Evolutionary conservation across 1,140 invertebrate genomes (phyloP).

Genomic region (Brachionus calyciflorus): DNA sequence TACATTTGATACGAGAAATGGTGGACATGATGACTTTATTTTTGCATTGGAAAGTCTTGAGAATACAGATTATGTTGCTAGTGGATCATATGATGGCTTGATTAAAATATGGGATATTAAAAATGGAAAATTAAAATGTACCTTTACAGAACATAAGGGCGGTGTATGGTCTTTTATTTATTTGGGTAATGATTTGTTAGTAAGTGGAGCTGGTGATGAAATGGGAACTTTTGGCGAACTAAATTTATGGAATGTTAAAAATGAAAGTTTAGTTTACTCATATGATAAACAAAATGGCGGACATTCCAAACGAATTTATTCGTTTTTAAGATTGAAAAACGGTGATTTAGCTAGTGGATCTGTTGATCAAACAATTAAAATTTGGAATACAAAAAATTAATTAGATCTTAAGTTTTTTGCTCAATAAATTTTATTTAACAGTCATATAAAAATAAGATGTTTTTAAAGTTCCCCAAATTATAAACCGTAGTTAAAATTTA

Average conservation of each 20-base stretch:
- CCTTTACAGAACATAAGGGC: not conserved
- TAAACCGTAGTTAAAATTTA: too few relatives aligned
- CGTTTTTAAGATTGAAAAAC: not conserved
- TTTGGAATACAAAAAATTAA: not conserved
- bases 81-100: not conserved
- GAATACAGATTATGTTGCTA: slow-evolving; percentile 53
- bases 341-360: not conserved
- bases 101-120: not conserved
- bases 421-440: too few relatives aligned
- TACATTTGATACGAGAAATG: not conserved
- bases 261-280: not conserved
- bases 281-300: not conserved
- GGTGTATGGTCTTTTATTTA: not conserved
- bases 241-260: not conserved
- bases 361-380: not conserved
- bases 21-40: not conserved
- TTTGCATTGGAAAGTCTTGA: not conserved
- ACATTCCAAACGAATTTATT: not conserved
- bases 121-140: not conserved
- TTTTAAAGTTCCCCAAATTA: too few relatives aligned
- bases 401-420: too few relatives aligned
- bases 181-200: not conserved
- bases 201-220: not conserved
- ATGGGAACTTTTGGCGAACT: not conserved
- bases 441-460: too few relatives aligned